Conservation (phyloP, 2,113 vertebrate genomes). For the Paratilapia polleni region DNA sequence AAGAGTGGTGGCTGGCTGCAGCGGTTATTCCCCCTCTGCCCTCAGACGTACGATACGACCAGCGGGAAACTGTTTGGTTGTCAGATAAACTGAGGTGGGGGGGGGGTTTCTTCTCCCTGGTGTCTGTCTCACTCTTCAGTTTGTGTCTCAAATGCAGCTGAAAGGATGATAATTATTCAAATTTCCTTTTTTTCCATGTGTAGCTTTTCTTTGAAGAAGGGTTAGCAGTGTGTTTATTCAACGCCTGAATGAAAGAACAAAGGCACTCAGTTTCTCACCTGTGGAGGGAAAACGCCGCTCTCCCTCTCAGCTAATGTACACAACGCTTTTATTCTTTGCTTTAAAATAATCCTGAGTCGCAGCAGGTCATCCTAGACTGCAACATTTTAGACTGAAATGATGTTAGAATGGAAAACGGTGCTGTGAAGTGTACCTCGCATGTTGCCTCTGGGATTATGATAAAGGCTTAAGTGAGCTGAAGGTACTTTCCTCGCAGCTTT, state of each 20-base stretch:
- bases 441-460: not conserved
- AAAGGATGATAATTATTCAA: not conserved
- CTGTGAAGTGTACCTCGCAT: not conserved
- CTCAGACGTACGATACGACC: too few relatives aligned
- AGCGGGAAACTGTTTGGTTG: too few relatives aligned
- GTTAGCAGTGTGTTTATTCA: constrained; percentile 22
- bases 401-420: not conserved
- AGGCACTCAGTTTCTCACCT: constrained; percentile 19
- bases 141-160: not conserved
- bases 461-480: not conserved
- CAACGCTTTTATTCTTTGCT: constrained; percentile 10
- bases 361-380: not conserved
- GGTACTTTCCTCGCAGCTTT: not conserved
- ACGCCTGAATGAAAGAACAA: constrained; percentile 35
- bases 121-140: not conserved
- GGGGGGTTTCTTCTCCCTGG: too few relatives aligned
- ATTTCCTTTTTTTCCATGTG: not conserved
- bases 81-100: too few relatives aligned
- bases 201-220: constrained; percentile 39
- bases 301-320: constrained; percentile 1
- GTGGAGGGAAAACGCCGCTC: not conserved
- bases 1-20: too few relatives aligned
- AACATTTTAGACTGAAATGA: not conserved
- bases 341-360: not conserved
- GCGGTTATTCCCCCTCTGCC: too few relatives aligned